Evolutionary conservation across 2,113 vertebrate genomes (phyloP).

Genomic region (Nanger granti): DNA sequence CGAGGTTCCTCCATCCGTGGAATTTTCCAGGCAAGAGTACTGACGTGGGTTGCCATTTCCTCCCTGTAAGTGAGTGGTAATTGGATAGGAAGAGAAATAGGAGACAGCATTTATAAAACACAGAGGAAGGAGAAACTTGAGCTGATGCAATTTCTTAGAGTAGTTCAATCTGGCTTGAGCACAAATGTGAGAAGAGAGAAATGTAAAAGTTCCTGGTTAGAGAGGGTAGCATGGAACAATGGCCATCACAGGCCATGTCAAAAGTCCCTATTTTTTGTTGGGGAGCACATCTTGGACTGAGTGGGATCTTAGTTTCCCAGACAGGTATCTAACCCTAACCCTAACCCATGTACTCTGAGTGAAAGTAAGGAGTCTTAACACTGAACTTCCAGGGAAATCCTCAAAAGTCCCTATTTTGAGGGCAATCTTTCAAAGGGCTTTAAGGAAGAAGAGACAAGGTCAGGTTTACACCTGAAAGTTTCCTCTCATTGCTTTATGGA

Average conservation of each 20-base stretch:
- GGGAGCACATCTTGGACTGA: not conserved
- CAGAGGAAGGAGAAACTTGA: not conserved
- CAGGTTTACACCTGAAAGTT: not conserved
- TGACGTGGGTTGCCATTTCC: not conserved
- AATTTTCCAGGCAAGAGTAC: not conserved
- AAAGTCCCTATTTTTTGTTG: not conserved
- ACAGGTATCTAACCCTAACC: not conserved
- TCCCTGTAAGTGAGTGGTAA: not conserved
- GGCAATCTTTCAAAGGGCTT: not conserved
- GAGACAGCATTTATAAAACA: not conserved
- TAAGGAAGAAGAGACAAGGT: not conserved
- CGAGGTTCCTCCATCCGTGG: rapidly evolving
- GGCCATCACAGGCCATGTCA: not conserved
- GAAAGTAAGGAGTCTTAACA: not conserved
- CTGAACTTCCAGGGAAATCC: not conserved
- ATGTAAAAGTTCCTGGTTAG: not conserved
- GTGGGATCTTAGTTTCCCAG: not conserved
- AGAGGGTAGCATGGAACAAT: not conserved
- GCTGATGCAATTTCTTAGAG: not conserved
- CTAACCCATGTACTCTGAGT: not conserved
- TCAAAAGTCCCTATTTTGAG: not conserved
- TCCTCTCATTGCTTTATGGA: not conserved
- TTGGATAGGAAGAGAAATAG: not conserved
- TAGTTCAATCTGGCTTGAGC: not conserved
- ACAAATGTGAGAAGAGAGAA: not conserved